Conservation (phyloP, 2,113 vertebrate genomes). For the Scophthalmus maximus region DNA sequence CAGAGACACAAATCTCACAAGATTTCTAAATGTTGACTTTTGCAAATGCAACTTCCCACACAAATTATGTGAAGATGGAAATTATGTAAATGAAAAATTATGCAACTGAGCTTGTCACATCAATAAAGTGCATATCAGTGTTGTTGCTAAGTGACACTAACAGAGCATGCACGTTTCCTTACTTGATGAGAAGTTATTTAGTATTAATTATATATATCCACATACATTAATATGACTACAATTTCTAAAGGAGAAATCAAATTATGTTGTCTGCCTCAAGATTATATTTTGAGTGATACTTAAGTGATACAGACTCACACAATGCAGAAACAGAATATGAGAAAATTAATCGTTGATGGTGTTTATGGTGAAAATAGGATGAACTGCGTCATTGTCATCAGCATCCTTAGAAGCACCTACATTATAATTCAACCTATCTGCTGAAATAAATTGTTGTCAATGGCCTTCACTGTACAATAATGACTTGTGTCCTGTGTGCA, state of each 20-base stretch:
- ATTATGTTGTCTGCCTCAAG: too few relatives aligned
- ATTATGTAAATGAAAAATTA: background rate
- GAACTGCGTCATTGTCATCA: background rate
- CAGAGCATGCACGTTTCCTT: background rate
- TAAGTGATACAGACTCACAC: too few relatives aligned
- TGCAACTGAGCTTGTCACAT: background rate
- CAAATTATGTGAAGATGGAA: background rate
- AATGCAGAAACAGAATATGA: too few relatives aligned
- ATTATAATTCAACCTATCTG: background rate
- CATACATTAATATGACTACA: too few relatives aligned
- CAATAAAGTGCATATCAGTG: too few relatives aligned
- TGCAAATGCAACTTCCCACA: background rate
- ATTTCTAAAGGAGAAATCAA: too few relatives aligned
- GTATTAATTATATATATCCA: background rate
- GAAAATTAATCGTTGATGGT: constrained; percentile 14
- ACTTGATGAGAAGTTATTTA: background rate
- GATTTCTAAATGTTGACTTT: background rate
- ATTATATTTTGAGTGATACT: too few relatives aligned
- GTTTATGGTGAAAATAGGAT: too few relatives aligned
- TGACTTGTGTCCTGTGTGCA: too few relatives aligned
- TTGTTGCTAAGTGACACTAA: too few relatives aligned
- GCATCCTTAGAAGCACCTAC: background rate
- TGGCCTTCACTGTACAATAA: background rate
- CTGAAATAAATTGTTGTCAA: background rate
- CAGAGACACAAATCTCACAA: too few relatives aligned